phyloP scores from a whole-genome alignment of 2,888 invertebrate species.

The Latrodectus elegans region DNA sequence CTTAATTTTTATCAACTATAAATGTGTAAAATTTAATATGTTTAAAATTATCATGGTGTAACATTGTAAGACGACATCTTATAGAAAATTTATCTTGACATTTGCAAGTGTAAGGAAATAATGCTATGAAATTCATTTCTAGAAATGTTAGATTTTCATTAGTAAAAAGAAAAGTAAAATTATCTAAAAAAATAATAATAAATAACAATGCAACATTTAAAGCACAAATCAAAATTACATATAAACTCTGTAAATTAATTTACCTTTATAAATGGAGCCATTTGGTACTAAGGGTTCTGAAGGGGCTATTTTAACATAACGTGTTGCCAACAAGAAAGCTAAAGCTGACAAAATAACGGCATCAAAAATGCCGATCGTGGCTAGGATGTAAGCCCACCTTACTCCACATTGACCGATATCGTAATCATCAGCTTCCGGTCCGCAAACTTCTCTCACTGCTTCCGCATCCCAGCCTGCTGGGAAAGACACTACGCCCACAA shows the following conservation, averaged over 20 bases:
- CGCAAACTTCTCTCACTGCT: conserved; percentile 89
- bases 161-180: too few relatives aligned
- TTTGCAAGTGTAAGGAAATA: too few relatives aligned
- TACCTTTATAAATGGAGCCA: conserved; percentile 70
- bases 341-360: conserved; percentile 89
- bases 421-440: conserved; percentile 83
- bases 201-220: too few relatives aligned
- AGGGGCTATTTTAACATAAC: conserved; percentile 83
- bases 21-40: too few relatives aligned
- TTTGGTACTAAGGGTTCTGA: conserved; percentile 70
- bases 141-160: too few relatives aligned
- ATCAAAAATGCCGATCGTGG: conserved; percentile 89
- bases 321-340: conserved; percentile 94
- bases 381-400: conserved; percentile 94
- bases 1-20: too few relatives aligned
- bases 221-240: too few relatives aligned
- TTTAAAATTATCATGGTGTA: too few relatives aligned
- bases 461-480: conserved; percentile 94
- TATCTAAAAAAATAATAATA: too few relatives aligned
- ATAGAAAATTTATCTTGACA: too few relatives aligned
- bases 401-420: conserved; percentile 88
- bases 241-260: not conserved
- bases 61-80: too few relatives aligned
- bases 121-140: too few relatives aligned
- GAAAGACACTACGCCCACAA: conserved; percentile 89